Percentiles rank a stretch among this genome's conserved stretches.
phyloP scores from a whole-genome alignment of 2,888 invertebrate genomes.

The Gastracanthus pulcherrimus region DNA sequence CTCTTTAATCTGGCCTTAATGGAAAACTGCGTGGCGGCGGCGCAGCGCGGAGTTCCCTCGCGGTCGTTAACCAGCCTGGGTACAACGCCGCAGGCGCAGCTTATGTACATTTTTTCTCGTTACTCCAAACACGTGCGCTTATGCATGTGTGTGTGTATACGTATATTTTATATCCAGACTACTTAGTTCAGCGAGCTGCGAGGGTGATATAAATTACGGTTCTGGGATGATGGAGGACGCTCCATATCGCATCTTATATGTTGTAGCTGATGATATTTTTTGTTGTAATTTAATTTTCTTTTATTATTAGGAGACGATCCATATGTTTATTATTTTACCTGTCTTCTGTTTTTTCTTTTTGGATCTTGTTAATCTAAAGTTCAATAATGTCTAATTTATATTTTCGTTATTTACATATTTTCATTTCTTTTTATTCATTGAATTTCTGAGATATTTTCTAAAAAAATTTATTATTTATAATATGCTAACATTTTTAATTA shows the following conservation, averaged over 20 bases:
- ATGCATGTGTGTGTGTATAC: not conserved
- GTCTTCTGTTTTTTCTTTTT: too few species aligned
- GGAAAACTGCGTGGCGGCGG: not conserved
- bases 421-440: too few species aligned
- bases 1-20: slow-evolving; percentile 31
- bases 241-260: not conserved
- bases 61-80: not conserved
- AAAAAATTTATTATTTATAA: too few species aligned
- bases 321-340: too few species aligned
- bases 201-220: not conserved
- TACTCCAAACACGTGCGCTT: not conserved
- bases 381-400: too few species aligned
- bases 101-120: slow-evolving; percentile 30
- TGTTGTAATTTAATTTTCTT: too few species aligned
- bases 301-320: too few species aligned
- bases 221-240: not conserved
- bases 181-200: not conserved
- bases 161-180: not conserved
- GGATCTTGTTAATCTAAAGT: too few species aligned
- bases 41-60: not conserved
- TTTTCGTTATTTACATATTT: too few species aligned
- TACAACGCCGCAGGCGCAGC: not conserved
- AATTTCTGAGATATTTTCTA: too few species aligned
- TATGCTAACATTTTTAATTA: too few species aligned
- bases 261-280: too few species aligned